Conservation (phyloP, 2,797 vertebrate species). For the Manis pentadactyla region DNA sequence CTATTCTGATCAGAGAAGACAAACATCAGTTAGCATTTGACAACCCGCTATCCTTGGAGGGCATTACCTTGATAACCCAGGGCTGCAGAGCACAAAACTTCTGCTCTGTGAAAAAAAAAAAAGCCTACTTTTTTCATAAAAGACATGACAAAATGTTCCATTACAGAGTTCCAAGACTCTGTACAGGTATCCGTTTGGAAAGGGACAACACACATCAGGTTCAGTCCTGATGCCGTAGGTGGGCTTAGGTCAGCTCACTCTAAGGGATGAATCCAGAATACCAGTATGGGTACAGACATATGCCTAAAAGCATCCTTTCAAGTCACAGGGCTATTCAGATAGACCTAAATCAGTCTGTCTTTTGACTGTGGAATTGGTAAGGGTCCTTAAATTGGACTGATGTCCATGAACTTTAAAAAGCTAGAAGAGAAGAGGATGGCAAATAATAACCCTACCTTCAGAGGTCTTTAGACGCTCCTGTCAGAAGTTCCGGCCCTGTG, state of each 20-base stretch:
- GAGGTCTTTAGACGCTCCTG: neutral
- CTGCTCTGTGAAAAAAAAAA: too few species aligned
- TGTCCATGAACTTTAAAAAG: neutral
- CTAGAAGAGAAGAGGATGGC: neutral
- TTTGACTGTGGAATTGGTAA: neutral
- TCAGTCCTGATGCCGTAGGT: neutral
- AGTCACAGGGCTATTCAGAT: neutral
- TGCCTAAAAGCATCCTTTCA: neutral
- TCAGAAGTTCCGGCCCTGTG: neutral
- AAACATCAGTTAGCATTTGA: conserved; percentile 54
- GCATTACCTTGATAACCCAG: conserved; percentile 17
- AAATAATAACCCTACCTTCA: neutral
- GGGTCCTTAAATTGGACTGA: neutral
- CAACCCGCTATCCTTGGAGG: neutral
- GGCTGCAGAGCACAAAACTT: neutral
- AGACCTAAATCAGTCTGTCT: neutral
- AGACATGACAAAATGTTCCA: neutral
- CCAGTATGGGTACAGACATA: neutral
- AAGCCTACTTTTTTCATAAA: too few species aligned
- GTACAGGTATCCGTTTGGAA: neutral
- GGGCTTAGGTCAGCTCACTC: neutral
- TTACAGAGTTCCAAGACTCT: neutral
- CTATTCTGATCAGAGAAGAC: conserved; percentile 43
- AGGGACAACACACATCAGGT: neutral
- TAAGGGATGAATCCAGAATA: neutral